These are phyloP conservation scores for Limosa lapponica DNA, from an alignment of 2,797 vertebrate species.

Conservation along the genomic window DNA sequence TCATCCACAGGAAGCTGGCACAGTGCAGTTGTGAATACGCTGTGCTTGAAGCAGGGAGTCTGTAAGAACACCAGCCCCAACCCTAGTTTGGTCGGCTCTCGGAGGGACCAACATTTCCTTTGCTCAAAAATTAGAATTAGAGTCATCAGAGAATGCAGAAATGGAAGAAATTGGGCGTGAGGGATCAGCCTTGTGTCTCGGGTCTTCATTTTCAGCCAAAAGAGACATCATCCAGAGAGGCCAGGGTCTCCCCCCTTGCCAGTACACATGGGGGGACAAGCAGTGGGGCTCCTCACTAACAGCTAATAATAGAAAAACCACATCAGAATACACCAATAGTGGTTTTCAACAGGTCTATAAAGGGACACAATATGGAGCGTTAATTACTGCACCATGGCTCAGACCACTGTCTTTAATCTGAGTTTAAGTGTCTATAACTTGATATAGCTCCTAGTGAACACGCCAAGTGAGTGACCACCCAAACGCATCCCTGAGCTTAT, in stretches of 20 bases:
- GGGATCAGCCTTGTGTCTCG: background rate
- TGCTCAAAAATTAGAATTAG: background rate
- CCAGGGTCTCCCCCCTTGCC: background rate
- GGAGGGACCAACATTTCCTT: rapidly evolving
- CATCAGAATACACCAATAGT: background rate
- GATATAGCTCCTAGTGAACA: rapidly evolving
- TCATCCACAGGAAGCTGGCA: background rate
- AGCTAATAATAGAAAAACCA: background rate
- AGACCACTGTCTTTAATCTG: background rate
- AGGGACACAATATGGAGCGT: background rate
- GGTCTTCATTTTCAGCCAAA: background rate
- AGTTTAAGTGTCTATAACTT: background rate
- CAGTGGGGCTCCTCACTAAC: background rate
- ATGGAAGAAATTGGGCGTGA: rapidly evolving
- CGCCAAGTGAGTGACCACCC: background rate
- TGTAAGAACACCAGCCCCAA: background rate
- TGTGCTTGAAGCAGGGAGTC: background rate
- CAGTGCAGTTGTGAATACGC: background rate
- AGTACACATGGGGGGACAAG: background rate
- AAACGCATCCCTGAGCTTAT: background rate
- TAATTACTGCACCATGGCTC: background rate
- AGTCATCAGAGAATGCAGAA: rapidly evolving
- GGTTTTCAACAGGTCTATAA: background rate
- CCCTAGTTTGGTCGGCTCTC: rapidly evolving
- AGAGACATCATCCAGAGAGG: background rate